These are phyloP conservation scores for Ophthalmolycus amberensis DNA, from an alignment of 2,113 vertebrate genomes.

Conservation along the genomic window DNA sequence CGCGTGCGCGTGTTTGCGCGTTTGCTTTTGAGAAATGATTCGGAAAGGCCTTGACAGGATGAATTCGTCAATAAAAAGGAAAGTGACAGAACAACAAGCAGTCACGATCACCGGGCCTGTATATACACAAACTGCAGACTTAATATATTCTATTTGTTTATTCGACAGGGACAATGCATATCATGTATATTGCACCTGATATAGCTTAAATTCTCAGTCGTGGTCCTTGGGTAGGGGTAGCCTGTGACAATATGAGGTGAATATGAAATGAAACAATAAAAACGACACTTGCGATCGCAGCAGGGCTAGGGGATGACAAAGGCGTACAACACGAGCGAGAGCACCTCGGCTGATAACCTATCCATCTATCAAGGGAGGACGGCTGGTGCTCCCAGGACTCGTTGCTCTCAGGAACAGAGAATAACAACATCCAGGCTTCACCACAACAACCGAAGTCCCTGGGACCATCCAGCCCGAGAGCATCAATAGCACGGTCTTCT, in stretches of 20 bases:
- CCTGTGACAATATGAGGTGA: neutral
- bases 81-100: neutral
- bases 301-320: constrained; percentile 22
- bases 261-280: constrained; percentile 16
- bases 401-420: constrained; percentile 37
- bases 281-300: constrained; percentile 10
- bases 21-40: constrained; percentile 23
- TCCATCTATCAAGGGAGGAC: constrained; percentile 59
- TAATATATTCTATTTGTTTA: constrained; percentile 49
- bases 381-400: constrained; percentile 49
- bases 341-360: constrained; percentile 54
- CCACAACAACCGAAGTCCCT: constrained; percentile 62
- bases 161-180: constrained; percentile 22
- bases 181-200: constrained; percentile 27
- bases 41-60: constrained; percentile 13
- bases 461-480: constrained; percentile 43
- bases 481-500: constrained; percentile 10
- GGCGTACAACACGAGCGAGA: constrained; percentile 45
- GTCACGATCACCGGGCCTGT: neutral
- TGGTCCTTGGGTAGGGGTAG: neutral
- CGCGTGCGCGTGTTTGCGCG: too few relatives aligned
- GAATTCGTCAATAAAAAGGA: constrained; percentile 20
- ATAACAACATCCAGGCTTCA: constrained; percentile 61
- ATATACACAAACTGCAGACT: neutral
- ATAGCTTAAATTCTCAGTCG: constrained; percentile 16